These are phyloP conservation scores for Acronicta alni DNA, from an alignment of 2,888 invertebrate genomes.

Conservation along the genomic window DNA sequence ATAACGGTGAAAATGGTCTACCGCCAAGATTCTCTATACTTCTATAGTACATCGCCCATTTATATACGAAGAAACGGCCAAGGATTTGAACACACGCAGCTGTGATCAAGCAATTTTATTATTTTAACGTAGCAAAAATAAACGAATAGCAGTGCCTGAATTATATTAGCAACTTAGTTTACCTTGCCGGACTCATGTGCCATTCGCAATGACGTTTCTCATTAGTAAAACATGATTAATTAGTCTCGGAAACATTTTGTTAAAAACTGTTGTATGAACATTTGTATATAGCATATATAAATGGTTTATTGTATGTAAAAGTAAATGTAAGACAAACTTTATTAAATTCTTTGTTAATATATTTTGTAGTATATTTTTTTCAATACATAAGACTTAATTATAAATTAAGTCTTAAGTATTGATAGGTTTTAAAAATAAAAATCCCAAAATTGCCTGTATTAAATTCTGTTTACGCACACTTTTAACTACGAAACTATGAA, in stretches of 20 bases:
- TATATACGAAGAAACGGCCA: not conserved
- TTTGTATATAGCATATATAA: conserved; percentile 73
- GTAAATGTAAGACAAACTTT: conserved; percentile 79
- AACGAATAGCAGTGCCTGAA: conserved; percentile 58
- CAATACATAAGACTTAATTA: conserved; percentile 23
- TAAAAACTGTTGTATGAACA: conserved; percentile 66
- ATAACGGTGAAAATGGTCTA: too few relatives aligned
- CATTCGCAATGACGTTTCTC: conserved; percentile 31
- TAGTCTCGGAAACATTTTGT: conserved; percentile 49
- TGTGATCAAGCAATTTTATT: conserved; percentile 30
- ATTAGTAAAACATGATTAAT: conserved; percentile 31
- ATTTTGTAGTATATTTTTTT: conserved; percentile 53
- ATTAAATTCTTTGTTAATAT: conserved; percentile 87
- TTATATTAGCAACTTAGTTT: conserved; percentile 20
- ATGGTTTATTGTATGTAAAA: conserved; percentile 72
- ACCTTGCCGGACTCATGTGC: conserved; percentile 34
- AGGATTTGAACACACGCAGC: conserved; percentile 27
- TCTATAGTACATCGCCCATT: conserved; percentile 11
- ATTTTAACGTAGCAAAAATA: conserved; percentile 7
- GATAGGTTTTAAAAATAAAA: too few relatives aligned
- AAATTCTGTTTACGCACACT: too few relatives aligned
- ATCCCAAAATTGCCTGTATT: too few relatives aligned
- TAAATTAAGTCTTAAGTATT: too few relatives aligned
- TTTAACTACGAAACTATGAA: too few relatives aligned
- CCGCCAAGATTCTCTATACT: too few relatives aligned